phyloP scores from a whole-genome alignment of 2,888 invertebrate species.

The Theodoxus fluviatilis region DNA sequence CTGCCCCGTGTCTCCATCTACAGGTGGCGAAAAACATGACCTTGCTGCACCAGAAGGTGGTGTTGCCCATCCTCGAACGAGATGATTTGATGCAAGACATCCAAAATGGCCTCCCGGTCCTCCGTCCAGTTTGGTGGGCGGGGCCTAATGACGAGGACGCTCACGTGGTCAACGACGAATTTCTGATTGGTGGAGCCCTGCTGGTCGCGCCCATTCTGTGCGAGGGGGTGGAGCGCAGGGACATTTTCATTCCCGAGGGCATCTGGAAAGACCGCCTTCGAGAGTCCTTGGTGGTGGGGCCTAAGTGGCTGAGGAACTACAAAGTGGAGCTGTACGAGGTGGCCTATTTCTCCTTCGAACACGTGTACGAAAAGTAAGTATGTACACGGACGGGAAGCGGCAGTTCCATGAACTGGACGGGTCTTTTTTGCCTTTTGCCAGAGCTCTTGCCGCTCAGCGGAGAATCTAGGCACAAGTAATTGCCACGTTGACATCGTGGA shows the following conservation, averaged over 20 bases:
- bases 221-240: constrained; percentile 37
- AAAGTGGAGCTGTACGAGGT: constrained; percentile 34
- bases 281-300: constrained; percentile 37
- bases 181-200: constrained; percentile 47
- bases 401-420: no score
- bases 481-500: no score
- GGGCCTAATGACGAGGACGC: constrained; percentile 41
- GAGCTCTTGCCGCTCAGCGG: no score
- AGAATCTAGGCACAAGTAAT: no score
- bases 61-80: constrained; percentile 16
- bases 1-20: no score
- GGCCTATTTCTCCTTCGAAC: constrained; percentile 40
- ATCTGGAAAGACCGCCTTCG: constrained; percentile 78
- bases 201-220: constrained; percentile 58
- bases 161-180: constrained; percentile 47
- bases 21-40: constrained; percentile 33
- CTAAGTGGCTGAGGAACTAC: constrained; percentile 35
- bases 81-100: constrained; percentile 74
- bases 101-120: constrained; percentile 71
- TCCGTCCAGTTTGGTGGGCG: constrained; percentile 55
- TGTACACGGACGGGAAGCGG: no score
- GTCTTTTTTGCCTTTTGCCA: no score
- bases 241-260: constrained; percentile 53
- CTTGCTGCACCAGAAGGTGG: constrained; percentile 24
- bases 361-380: no score